Evolutionary conservation across 2,113 vertebrate genomes (phyloP).

Genomic region (Piprites chloris): DNA sequence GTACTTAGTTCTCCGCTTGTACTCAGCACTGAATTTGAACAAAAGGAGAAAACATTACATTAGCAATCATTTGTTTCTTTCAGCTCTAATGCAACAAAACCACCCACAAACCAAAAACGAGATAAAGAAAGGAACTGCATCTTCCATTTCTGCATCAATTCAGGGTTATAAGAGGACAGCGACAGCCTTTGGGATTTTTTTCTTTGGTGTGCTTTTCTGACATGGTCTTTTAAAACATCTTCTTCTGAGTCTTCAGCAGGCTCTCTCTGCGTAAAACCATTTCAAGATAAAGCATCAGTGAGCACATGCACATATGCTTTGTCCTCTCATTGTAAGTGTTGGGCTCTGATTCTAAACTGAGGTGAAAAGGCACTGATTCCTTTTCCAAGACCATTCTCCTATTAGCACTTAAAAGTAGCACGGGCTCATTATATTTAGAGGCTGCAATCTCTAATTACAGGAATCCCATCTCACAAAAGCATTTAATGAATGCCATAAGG

Average conservation of each 20-base stretch:
- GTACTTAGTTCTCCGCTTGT: constrained; percentile 94
- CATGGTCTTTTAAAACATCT: background rate
- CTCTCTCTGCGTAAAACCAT: background rate
- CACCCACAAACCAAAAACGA: background rate
- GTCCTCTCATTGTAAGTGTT: background rate
- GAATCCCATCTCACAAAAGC: background rate
- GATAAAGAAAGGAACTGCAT: background rate
- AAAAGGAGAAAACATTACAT: constrained; percentile 48
- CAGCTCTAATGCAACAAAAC: background rate
- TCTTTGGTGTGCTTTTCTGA: background rate
- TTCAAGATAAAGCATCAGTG: background rate
- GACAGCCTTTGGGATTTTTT: background rate
- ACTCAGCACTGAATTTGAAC: constrained; percentile 86
- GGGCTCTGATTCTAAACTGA: background rate
- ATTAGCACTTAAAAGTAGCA: background rate
- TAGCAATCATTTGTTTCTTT: background rate
- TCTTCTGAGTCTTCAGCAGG: background rate
- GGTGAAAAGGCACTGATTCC: background rate
- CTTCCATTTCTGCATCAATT: background rate
- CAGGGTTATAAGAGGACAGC: background rate
- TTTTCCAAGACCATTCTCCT: background rate
- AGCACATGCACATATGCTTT: background rate
- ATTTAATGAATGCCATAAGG: constrained; percentile 1
- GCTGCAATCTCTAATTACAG: constrained; percentile 4
- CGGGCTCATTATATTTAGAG: constrained; percentile 10